These are phyloP conservation scores for Sinocyclocheilus anshuiensis DNA, from an alignment of 2,113 vertebrate species.

Conservation along the genomic window DNA sequence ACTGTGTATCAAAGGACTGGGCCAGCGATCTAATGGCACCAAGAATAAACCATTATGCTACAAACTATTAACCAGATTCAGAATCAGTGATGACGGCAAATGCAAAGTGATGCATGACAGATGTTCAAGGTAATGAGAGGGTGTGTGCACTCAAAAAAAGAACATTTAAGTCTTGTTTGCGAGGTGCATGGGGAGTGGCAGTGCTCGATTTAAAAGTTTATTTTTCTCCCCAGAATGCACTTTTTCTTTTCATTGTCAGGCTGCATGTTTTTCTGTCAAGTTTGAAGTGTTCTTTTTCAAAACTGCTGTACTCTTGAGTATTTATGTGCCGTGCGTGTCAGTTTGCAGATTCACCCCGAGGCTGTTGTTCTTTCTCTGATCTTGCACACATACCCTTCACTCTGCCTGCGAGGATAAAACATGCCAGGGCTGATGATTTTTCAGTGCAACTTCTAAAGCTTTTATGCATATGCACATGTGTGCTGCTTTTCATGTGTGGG, in stretches of 20 bases:
- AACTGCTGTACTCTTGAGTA: background rate
- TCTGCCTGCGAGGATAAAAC: background rate
- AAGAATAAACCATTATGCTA: background rate
- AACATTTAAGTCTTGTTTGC: constrained; percentile 10
- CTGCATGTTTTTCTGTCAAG: background rate
- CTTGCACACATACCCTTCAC: background rate
- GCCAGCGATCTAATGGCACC: background rate
- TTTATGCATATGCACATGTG: background rate
- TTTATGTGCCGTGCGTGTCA: background rate
- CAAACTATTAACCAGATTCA: background rate
- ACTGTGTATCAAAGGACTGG: background rate
- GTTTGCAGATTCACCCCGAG: background rate
- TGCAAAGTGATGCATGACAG: background rate
- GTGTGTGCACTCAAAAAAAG: background rate
- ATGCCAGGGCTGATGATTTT: constrained; percentile 33
- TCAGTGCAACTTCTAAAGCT: background rate
- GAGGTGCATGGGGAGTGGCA: background rate
- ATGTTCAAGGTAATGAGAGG: background rate
- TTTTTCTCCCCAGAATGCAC: background rate
- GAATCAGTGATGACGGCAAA: background rate
- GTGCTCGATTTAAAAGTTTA: background rate
- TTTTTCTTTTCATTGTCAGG: background rate
- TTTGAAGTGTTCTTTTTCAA: background rate
- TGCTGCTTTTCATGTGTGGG: background rate
- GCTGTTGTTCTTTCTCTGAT: constrained; percentile 40